Conservation (phyloP, 2,113 vertebrate genomes). For the Platichthys stellatus region DNA sequence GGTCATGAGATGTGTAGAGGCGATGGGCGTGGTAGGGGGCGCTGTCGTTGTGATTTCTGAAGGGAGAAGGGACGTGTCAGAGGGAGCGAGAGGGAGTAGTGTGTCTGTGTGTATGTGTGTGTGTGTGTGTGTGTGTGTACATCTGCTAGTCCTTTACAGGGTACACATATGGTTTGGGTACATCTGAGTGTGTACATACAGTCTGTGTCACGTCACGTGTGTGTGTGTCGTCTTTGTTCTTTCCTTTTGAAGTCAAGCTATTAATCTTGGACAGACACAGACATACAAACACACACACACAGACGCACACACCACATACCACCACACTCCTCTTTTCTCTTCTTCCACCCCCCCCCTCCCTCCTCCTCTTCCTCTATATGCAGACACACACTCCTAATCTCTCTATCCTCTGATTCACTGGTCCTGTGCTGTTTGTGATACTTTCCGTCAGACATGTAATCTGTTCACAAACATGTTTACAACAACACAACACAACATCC, state of each 20-base stretch:
- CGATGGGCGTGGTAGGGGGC: constrained; percentile 58
- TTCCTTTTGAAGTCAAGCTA: constrained; percentile 11
- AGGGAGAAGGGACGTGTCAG: not conserved
- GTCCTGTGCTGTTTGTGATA: too few relatives aligned
- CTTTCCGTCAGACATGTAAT: too few relatives aligned
- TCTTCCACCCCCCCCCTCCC: too few relatives aligned
- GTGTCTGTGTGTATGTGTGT: not conserved
- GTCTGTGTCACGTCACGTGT: not conserved
- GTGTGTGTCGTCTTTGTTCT: constrained; percentile 1
- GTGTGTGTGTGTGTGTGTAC: not conserved
- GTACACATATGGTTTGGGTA: not conserved
- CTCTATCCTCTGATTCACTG: too few relatives aligned
- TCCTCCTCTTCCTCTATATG: too few relatives aligned
- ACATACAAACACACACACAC: too few relatives aligned
- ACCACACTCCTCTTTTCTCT: not conserved
- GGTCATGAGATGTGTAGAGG: constrained; percentile 58
- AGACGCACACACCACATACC: constrained; percentile 17
- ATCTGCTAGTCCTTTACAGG: not conserved
- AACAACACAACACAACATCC: too few relatives aligned
- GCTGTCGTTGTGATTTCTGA: constrained; percentile 77
- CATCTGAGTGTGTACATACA: not conserved
- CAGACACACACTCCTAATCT: too few relatives aligned
- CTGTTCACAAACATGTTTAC: too few relatives aligned
- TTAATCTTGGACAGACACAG: constrained; percentile 11
- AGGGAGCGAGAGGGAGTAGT: not conserved